Conservation (phyloP, 2,797 vertebrate species). For the Eulemur mongoz region DNA sequence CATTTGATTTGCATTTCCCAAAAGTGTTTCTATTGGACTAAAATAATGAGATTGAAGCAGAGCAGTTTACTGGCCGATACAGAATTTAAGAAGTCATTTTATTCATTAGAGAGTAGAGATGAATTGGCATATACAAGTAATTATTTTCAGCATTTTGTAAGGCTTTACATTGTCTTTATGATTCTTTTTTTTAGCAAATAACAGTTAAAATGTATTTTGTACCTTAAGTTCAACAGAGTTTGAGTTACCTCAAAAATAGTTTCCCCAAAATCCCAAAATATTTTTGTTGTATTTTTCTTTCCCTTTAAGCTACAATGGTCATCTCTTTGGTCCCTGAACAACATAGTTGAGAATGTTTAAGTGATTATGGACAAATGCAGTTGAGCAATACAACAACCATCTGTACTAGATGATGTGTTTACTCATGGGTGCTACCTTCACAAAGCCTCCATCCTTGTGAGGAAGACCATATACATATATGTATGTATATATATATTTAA, state of each 20-base stretch:
- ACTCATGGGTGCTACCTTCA: neutral
- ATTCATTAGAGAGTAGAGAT: neutral
- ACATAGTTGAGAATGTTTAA: neutral
- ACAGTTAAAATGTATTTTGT: slow-evolving; percentile 28
- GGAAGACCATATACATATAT: neutral
- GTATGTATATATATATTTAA: neutral
- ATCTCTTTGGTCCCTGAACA: neutral
- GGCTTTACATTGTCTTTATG: slow-evolving; percentile 28
- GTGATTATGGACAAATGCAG: neutral
- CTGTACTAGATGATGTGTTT: neutral
- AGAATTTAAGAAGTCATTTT: slow-evolving; percentile 50
- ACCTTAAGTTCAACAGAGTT: neutral
- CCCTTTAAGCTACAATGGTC: neutral
- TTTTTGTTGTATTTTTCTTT: slow-evolving; percentile 29
- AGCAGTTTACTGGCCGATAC: neutral
- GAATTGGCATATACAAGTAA: neutral
- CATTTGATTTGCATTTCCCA: neutral
- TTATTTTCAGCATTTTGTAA: slow-evolving; percentile 27
- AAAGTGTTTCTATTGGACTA: neutral
- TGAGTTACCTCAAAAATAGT: neutral
- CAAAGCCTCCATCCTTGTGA: neutral
- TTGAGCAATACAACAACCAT: neutral
- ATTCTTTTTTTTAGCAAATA: slow-evolving; percentile 17
- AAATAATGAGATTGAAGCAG: slow-evolving; percentile 36
- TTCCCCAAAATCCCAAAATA: neutral